Percentiles rank a stretch among this genome's conserved stretches.
Evolutionary conservation across 2,797 vertebrate species (phyloP).

Genomic region (Hipposideros larvatus): DNA sequence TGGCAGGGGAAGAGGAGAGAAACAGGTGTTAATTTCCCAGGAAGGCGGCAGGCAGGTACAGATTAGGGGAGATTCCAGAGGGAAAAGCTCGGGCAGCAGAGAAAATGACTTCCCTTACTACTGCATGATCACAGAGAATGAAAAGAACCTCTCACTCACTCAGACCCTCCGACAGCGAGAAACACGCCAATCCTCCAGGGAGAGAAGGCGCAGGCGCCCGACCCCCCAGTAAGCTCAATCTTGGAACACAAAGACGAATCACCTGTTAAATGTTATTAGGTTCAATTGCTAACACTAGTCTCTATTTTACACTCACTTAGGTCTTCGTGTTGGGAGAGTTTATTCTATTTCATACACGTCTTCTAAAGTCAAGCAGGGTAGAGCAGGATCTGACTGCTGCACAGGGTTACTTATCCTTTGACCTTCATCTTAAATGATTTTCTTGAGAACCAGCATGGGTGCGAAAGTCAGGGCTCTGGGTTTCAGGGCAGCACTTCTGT

Average conservation of each 20-base stretch:
- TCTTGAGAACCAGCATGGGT: background rate
- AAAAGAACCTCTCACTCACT: background rate
- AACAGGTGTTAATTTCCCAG: background rate
- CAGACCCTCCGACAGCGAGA: background rate
- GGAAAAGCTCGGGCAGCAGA: background rate
- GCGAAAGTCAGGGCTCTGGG: background rate
- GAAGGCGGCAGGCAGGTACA: background rate
- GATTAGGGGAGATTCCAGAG: background rate
- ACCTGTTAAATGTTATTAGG: background rate
- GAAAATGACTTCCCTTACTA: background rate
- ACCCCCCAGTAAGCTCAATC: background rate
- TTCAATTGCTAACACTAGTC: background rate
- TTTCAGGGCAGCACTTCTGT: background rate
- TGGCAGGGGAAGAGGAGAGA: conserved; percentile 72
- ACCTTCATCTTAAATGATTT: background rate
- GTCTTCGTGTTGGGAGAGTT: background rate
- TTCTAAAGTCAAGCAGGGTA: background rate
- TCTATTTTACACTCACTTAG: background rate
- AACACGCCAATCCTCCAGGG: fast-evolving
- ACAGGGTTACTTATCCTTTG: background rate
- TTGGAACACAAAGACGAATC: background rate
- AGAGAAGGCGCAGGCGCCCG: fast-evolving
- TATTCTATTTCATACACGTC: background rate
- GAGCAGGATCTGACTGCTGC: background rate
- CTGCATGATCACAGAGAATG: background rate